phyloP scores from a whole-genome alignment of 1,140 invertebrate species.

The Bilobella aurantiaca region DNA sequence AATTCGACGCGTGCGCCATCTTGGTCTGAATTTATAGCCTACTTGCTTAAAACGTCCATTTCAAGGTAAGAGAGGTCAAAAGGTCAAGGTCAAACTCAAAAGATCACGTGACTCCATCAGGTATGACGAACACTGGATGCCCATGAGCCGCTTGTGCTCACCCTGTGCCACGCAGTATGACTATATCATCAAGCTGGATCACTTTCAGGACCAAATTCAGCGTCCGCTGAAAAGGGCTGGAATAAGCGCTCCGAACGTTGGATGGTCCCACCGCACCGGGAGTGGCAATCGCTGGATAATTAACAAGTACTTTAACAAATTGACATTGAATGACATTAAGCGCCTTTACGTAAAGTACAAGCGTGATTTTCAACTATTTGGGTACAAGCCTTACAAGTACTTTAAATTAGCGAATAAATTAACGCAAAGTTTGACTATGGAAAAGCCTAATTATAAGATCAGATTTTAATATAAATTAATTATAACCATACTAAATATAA shows the following conservation, averaged over 20 bases:
- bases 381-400: constrained; percentile 37
- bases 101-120: constrained; percentile 35
- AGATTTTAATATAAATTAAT: too few species aligned
- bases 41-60: constrained; percentile 34
- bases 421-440: not conserved
- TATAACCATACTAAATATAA: too few species aligned
- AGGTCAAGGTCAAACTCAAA: not conserved
- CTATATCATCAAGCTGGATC: constrained; percentile 32
- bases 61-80: constrained; percentile 19
- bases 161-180: constrained; percentile 67
- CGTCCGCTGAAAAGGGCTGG: constrained; percentile 12
- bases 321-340: constrained; percentile 27
- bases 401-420: constrained; percentile 24
- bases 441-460: not conserved
- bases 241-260: constrained; percentile 8
- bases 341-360: constrained; percentile 34
- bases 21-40: constrained; percentile 45
- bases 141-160: constrained; percentile 73
- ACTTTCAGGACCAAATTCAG: constrained; percentile 32
- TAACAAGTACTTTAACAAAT: constrained; percentile 22
- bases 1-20: constrained; percentile 38
- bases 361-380: constrained; percentile 36
- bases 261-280: constrained; percentile 24
- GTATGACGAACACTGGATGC: constrained; percentile 85
- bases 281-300: constrained; percentile 19